Evolutionary conservation across 1,140 invertebrate genomes (phyloP), one percentile per base, ranked within the genome.

Genomic region (Macrobrachium rosenbergii): DNA sequence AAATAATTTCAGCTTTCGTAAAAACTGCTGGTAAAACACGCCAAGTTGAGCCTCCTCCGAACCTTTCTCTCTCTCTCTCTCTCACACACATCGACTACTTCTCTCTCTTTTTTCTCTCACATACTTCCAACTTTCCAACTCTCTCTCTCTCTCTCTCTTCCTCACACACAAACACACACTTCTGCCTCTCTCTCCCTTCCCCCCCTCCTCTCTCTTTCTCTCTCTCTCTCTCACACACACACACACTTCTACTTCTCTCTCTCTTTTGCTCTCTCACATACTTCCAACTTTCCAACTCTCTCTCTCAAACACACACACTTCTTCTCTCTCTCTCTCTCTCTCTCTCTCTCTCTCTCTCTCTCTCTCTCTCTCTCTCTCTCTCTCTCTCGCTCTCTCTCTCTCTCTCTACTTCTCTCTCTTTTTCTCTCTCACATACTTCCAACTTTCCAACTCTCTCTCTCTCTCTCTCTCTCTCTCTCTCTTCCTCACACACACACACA

Each of bases 131-230:
- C n/a, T n/a, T n/a, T n/a, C n/a, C n/a, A n/a, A n/a, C n/a, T n/a
- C n/a, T 37, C 64, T 7, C 64, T 67, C 64, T 67, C 64, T 67
- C 64, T 67, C 12, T 67, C 64, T 67, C 64, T 67, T 23, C 28
- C 64, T 67, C 64, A 21, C 64, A 21, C 64, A 21, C 64, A 21
- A 5, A 21, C 64, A 21, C 64, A 21, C 12, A 21, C 64, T 67
- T 23, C 28, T 23, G n/a, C 64, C 28, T 12, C 28, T 5, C 28
- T 23, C 28, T 23, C 28, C 12, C 28, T 23, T 14, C 12, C 37
- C 1, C 37, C 10, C 37, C n/a, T n/a, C 10, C 12, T 72, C 16
- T 11, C 21, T 72, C 12, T 73, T 73, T 73, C 69, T 12, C 14
- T 0, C 14, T 73, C 21, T 73, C 2, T 21, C 43, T 43, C 69